Conservation (phyloP, 2,888 invertebrate species). For the Lasioglossum marginatum region DNA sequence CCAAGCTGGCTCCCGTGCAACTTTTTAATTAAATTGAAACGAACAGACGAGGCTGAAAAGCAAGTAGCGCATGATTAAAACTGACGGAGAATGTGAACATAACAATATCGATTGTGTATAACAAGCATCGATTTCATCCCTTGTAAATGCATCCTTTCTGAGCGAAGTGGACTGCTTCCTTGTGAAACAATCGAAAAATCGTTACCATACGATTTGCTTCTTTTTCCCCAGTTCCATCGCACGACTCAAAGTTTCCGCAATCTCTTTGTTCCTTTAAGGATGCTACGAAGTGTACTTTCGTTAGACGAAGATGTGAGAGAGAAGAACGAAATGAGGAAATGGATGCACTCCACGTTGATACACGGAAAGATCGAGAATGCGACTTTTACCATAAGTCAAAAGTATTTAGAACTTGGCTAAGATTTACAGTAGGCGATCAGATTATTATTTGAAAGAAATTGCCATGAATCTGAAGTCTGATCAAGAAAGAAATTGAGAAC, state of each 20-base stretch:
- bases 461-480: too few species aligned
- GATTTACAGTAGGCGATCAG: too few species aligned
- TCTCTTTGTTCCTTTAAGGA: background rate
- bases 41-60: background rate
- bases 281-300: background rate
- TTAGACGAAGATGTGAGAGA: background rate
- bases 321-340: background rate
- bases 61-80: background rate
- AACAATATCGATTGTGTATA: background rate
- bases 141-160: background rate
- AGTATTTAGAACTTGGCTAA: background rate
- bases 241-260: background rate
- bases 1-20: too few species aligned
- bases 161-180: background rate
- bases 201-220: background rate
- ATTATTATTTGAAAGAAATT: too few species aligned
- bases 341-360: background rate
- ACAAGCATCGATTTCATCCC: background rate
- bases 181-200: background rate
- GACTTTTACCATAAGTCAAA: background rate
- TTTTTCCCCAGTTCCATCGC: background rate
- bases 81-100: too few species aligned
- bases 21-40: background rate
- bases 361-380: background rate
- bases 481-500: too few species aligned